Base-by-base conservation (phyloP, 1,140 invertebrate genomes). In the Gonatopus flavifemur region DNA sequence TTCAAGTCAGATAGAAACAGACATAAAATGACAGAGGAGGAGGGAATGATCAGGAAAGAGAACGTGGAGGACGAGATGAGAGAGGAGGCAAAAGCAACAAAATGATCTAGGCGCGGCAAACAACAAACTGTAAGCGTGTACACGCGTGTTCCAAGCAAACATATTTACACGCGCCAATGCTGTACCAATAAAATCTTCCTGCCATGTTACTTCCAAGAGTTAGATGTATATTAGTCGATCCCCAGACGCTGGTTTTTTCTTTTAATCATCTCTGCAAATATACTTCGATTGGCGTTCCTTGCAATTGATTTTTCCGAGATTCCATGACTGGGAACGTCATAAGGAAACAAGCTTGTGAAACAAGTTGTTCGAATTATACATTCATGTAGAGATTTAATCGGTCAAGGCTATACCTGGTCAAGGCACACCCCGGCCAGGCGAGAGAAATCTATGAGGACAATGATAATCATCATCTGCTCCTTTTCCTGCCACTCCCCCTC, bases 41-140 rank as follows among this genome's bases (percentile, higher is more conserved):
- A 43, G 40, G 28, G 33, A 18, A 31, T 31, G 25, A 16, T 39
- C 22, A n/a, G n/a, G n/a, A n/a, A n/a, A n/a, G n/a, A n/a, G n/a
- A n/a, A n/a, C n/a, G n/a, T n/a, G n/a, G n/a, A n/a, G n/a, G n/a
- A n/a, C n/a, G n/a, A n/a, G n/a, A n/a, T n/a, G n/a, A 33, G 52
- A 55, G 49, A 48, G 52, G 49, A 62, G 31, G 50, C 47, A 33
- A n/a, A n/a, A 58, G 55, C 50, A 66, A 64, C 55, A 54, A 63
- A 63, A 60, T 65, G 53, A 65, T 63, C 57, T 67, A 64, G 66
- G 64, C 53, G 62, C 57, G 64, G 66, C 59, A 53, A 64, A 63
- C 52, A 65, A 65, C 61, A 66, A 66, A 66, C 58, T 59, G 25
- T 43, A 47, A 15, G 36, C 16, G 39, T 9, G 20, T 18, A 45